Conservation (phyloP, 2,888 invertebrate genomes). For the Clanis bilineata region DNA sequence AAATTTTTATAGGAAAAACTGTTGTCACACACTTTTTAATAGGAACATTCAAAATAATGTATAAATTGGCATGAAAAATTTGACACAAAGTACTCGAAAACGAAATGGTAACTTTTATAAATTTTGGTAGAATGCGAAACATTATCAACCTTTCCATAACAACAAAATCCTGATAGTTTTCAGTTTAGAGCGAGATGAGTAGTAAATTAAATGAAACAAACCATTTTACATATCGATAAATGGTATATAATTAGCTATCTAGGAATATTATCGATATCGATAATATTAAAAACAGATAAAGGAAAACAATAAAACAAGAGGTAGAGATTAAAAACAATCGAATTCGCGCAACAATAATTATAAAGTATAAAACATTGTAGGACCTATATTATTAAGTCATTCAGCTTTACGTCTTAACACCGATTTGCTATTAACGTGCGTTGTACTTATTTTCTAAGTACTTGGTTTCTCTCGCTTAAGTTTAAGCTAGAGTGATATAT, state of each 20-base stretch:
- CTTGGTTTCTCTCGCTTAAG: not conserved
- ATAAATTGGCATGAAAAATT: constrained; percentile 21
- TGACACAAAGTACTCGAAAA: constrained; percentile 16
- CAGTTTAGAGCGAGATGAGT: not conserved
- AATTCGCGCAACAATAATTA: not conserved
- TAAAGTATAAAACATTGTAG: not conserved
- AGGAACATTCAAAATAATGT: constrained; percentile 16
- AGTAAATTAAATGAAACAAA: not conserved
- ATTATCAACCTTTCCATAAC: constrained; percentile 34
- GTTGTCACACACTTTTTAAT: constrained; percentile 16
- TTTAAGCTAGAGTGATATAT: not conserved
- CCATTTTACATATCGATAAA: not conserved
- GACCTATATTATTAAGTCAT: not conserved
- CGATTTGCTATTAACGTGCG: not conserved
- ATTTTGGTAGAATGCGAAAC: constrained; percentile 18
- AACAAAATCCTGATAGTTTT: constrained; percentile 19
- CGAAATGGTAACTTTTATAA: constrained; percentile 25
- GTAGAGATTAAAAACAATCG: not conserved
- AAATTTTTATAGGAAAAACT: not conserved
- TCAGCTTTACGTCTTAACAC: too few species aligned
- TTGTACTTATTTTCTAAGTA: not conserved
- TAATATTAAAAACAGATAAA: not conserved
- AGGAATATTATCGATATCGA: not conserved
- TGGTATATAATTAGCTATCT: not conserved
- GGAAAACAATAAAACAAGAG: constrained; percentile 1